Conservation (phyloP, 2,113 vertebrate genomes). For the Paradoxurus hermaphroditus region DNA sequence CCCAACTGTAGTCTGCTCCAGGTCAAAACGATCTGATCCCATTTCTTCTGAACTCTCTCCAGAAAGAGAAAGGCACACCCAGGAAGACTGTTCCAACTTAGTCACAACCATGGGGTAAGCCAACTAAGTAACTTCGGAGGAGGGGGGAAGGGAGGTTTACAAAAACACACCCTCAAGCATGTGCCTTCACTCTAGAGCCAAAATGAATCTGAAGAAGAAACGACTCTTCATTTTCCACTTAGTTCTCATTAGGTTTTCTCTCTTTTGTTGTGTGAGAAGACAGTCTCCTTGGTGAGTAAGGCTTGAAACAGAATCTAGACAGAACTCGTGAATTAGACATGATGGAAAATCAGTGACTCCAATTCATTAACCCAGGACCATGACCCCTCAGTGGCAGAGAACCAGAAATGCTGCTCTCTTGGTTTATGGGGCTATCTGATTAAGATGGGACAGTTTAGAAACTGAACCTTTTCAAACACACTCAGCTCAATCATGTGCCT, state of each 20-base stretch:
- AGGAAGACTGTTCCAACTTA: slow-evolving; percentile 66
- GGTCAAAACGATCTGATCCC: slow-evolving; percentile 63
- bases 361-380: slow-evolving; percentile 49
- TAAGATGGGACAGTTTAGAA: slow-evolving; percentile 46
- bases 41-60: slow-evolving; percentile 65
- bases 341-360: slow-evolving; percentile 59
- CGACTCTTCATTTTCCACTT: slow-evolving; percentile 65
- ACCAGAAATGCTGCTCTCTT: slow-evolving; percentile 58
- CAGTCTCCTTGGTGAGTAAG: slow-evolving; percentile 70
- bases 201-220: slow-evolving; percentile 70
- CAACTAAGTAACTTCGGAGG: slow-evolving; percentile 66
- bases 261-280: slow-evolving; percentile 68
- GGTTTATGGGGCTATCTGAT: slow-evolving; percentile 41
- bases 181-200: slow-evolving; percentile 66
- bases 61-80: slow-evolving; percentile 73
- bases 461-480: slow-evolving; percentile 36
- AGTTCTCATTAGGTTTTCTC: slow-evolving; percentile 65
- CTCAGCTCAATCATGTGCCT: background rate
- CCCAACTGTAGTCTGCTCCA: slow-evolving; percentile 26
- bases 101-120: slow-evolving; percentile 68
- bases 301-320: slow-evolving; percentile 64
- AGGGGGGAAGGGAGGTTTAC: slow-evolving; percentile 51
- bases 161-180: slow-evolving; percentile 70
- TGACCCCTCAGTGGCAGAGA: slow-evolving; percentile 53
- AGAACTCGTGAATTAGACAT: slow-evolving; percentile 65